Percentiles rank a stretch among this genome's conserved stretches.
phyloP scores from a whole-genome alignment of 2,888 invertebrate genomes.

The Glaucopsyche alexis region DNA sequence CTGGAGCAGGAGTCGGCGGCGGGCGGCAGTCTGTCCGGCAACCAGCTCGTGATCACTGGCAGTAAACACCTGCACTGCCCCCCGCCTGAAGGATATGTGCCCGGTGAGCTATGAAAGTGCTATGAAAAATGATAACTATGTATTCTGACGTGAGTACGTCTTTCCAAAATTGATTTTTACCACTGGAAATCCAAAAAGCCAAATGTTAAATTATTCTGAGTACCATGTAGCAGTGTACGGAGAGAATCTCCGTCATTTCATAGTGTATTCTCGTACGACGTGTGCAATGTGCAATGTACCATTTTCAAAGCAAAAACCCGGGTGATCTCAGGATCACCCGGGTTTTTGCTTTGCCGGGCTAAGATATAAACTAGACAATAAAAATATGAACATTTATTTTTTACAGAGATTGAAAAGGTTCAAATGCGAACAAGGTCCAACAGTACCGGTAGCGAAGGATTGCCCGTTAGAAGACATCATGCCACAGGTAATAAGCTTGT shows the following conservation, averaged over 20 bases:
- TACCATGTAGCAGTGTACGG: too few species aligned
- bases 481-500: slow-evolving; percentile 65
- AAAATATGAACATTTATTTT: slow-evolving; percentile 36
- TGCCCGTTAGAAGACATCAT: slow-evolving; percentile 80
- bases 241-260: too few species aligned
- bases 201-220: too few species aligned
- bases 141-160: too few species aligned
- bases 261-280: too few species aligned
- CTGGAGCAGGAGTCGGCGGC: slow-evolving; percentile 67
- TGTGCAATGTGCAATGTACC: too few species aligned
- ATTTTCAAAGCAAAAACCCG: neutral
- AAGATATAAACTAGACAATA: too few species aligned
- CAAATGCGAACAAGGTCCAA: slow-evolving; percentile 79
- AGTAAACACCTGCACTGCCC: slow-evolving; percentile 89
- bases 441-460: slow-evolving; percentile 79
- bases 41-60: slow-evolving; percentile 88
- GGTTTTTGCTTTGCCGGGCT: too few species aligned
- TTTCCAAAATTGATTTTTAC: neutral
- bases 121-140: too few species aligned
- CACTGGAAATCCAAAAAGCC: neutral
- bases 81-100: slow-evolving; percentile 83
- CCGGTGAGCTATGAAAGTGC: slow-evolving; percentile 52
- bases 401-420: slow-evolving; percentile 76
- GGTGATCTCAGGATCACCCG: too few species aligned
- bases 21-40: slow-evolving; percentile 84